Evolutionary conservation across 2,113 vertebrate species (phyloP), one percentile per base, ranked within the genome.

Genomic region (Sprattus sprattus): DNA sequence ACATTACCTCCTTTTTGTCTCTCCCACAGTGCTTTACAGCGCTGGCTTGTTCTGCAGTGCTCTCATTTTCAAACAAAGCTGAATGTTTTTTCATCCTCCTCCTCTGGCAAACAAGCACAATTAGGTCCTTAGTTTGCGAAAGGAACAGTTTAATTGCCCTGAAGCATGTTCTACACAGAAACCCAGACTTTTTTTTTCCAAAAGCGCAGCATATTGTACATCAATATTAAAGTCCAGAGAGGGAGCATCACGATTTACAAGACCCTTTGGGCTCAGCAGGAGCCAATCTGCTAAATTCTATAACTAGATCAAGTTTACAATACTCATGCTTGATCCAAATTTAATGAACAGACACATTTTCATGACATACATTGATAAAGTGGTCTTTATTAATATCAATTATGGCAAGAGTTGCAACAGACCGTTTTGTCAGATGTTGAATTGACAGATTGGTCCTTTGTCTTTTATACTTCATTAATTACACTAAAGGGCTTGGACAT

Each of bases 91-190:
- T 71, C 64, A 28, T 71, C 25, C 64, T 71, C 64, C 64, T 71
- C 64, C 64, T 10, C 25, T 71, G 64, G 64, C 64, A 71, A 71
- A 71, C 64, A 71, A 71, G 64, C 64, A 32, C 64, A 71, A 71
- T 71, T 71, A 71, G 64, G 64, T 28, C 25, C 64, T 71, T 71
- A 71, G 32, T 71, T 71, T 71, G 64, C 64, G 32, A 32, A 71
- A 71, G 64, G 64, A 71, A 71, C 64, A 71, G 64, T 71, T 71
- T 71, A 71, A 71, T 71, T 71, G 64, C 64, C 64, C 64, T 13
- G n/a, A 71, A 71, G 64, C 64, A 71, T 71, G 64, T 71, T 71
- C 64, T 71, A 28, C 64, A 71, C 25, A 32, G 64, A 71, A 71
- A 67, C 25, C 1, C 8, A 13, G 25, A 54, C 52, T 32, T 32